Evolutionary conservation across 1,140 invertebrate species (phyloP), one percentile per base, ranked within the genome.

Genomic region (Pseudomyrmex pallidus): DNA sequence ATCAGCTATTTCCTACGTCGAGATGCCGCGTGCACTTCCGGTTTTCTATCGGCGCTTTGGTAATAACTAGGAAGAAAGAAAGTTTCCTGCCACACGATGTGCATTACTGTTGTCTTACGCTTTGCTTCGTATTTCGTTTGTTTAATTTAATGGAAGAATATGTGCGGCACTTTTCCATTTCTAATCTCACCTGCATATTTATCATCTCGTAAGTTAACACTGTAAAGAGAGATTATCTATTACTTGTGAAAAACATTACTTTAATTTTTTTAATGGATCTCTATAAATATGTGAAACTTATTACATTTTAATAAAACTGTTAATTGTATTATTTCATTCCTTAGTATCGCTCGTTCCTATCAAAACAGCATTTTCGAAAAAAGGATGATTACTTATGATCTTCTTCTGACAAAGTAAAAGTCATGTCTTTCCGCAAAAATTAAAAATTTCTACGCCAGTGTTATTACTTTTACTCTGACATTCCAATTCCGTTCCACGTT

Each of bases 21-120:
- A 61, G 82, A 87, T 84, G 68, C 61, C 57, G 20, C 35, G 74
- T 17, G 57, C 63, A 68, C 85, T 92, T 91, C 91, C 91, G 90
- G 85, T 91, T 92, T 92, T 91, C 91, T 91, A 91, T 80, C 74
- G 77, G 59, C 67, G 83, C 63, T 74, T 74, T 82, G 61, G 56
- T 87, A 89, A 89, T 88, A 91, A 87, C 44, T 63, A 85, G 85
- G 70, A 90, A 90, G 89, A 88, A 90, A 90, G 89, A 88, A 85
- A 89, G 74, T 85, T 85, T 76, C 57, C 46, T 59, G 63, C 67
- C 59, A 56, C 77, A 13, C 17, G 12, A 50, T 44, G 15, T 61
- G 74, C 54, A 66, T 61, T 59, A 72, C 63, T 50, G 10, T 52
- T 35, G 52, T 15, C 54, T 78, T 2, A 66, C 12, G 66, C 12